A percentile compares a stretch with the other conserved stretches of the same genome.
Conservation (phyloP, 2,113 vertebrate genomes). For the Psephotus haematonotus region DNA sequence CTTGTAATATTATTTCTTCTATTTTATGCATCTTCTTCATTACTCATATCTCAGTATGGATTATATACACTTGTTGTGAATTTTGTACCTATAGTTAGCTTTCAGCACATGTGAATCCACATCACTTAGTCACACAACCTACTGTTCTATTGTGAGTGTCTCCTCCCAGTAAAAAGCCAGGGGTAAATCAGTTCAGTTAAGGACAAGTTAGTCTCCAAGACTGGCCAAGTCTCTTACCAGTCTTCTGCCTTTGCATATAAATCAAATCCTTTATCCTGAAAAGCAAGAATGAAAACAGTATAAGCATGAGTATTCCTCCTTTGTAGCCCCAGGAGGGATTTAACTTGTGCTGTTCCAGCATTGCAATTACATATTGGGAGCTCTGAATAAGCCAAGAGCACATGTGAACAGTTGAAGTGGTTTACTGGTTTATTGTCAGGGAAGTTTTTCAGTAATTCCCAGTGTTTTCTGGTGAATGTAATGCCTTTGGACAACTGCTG, state of each 20-base stretch:
- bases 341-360: not conserved
- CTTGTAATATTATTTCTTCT: not conserved
- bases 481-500: not conserved
- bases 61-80: not conserved
- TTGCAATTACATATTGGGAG: not conserved
- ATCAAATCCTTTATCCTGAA: conserved; percentile 52
- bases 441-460: not conserved
- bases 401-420: not conserved
- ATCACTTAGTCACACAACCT: not conserved
- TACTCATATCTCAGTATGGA: not conserved
- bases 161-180: not conserved
- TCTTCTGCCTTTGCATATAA: conserved; percentile 54
- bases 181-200: not conserved
- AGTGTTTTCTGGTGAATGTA: not conserved
- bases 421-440: not conserved
- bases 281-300: conserved; percentile 21
- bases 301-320: not conserved
- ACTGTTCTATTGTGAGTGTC: not conserved
- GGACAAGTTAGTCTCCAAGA: not conserved
- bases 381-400: not conserved
- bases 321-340: not conserved
- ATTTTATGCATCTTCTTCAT: not conserved
- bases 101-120: not conserved
- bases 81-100: not conserved
- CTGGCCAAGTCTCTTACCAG: conserved; percentile 53